Evolutionary conservation across 2,797 vertebrate species (phyloP).

Genomic region (Periophthalmus magnuspinnatus): DNA sequence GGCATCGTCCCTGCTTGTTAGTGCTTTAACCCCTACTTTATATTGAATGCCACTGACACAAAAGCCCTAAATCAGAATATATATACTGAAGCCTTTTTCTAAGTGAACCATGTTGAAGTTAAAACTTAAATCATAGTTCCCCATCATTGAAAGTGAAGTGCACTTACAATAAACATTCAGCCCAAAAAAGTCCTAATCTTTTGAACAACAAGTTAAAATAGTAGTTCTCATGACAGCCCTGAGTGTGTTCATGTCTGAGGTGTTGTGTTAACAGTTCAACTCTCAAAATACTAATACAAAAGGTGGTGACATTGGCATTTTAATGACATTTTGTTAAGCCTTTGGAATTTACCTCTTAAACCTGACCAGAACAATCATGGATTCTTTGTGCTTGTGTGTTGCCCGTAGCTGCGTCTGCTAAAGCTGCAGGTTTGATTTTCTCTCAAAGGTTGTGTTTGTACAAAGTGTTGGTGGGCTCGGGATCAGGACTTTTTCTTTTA

Average conservation of each 20-base stretch:
- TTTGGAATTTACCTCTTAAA: conserved; percentile 4
- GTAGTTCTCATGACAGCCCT: neutral
- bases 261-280: neutral
- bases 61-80: too few relatives aligned
- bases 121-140: too few relatives aligned
- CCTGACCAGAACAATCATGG: neutral
- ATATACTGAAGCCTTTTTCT: too few relatives aligned
- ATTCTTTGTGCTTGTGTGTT: neutral
- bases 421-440: conserved; percentile 4
- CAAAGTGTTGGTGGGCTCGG: neutral
- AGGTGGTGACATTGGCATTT: neutral
- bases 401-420: too few relatives aligned
- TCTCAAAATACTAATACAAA: neutral
- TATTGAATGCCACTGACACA: too few relatives aligned
- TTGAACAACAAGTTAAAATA: neutral
- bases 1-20: too few relatives aligned
- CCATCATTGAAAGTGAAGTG: neutral
- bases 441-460: conserved; percentile 8
- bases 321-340: conserved; percentile 8
- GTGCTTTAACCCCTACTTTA: too few relatives aligned
- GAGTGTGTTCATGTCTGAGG: neutral
- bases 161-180: too few relatives aligned
- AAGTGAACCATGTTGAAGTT: too few relatives aligned
- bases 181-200: neutral
- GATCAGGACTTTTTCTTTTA: conserved; percentile 3